A percentile compares a stretch with the other conserved stretches of the same genome.
Conservation (phyloP, 2,113 vertebrate species). For the Ageneiosus marmoratus region DNA sequence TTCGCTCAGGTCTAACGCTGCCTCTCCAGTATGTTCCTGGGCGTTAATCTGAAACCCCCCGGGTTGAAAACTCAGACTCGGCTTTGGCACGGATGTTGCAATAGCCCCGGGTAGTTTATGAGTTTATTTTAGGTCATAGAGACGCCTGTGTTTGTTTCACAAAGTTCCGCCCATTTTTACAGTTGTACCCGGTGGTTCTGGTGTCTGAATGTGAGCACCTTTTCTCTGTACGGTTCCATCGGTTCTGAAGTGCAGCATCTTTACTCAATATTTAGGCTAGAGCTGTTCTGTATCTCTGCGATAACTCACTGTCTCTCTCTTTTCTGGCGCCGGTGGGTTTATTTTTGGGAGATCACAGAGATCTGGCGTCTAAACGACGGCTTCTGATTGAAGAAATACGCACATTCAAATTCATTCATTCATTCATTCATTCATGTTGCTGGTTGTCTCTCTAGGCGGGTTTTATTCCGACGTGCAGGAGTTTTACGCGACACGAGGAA, state of each 20-base stretch:
- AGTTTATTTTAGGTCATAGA: conserved; percentile 89
- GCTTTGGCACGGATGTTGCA: conserved; percentile 78
- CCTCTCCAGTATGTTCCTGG: conserved; percentile 64
- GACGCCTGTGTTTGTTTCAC: conserved; percentile 83
- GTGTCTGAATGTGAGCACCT: conserved; percentile 73
- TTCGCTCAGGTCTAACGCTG: conserved; percentile 68
- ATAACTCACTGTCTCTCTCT: background rate
- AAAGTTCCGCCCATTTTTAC: conserved; percentile 75
- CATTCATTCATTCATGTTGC: background rate
- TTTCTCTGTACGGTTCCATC: conserved; percentile 56
- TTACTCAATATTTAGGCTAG: background rate
- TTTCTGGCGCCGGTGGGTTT: background rate
- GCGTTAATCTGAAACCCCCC: conserved; percentile 66
- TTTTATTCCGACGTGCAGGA: conserved; percentile 19
- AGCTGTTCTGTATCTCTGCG: no score
- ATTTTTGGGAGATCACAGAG: background rate
- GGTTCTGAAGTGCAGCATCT: background rate
- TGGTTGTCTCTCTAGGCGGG: no score
- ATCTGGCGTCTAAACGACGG: background rate
- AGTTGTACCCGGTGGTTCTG: conserved; percentile 79
- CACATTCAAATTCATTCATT: background rate
- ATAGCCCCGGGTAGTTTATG: conserved; percentile 85
- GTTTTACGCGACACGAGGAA: conserved; percentile 63
- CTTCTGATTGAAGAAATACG: background rate
- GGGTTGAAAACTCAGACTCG: conserved; percentile 71